Percentiles rank a stretch among this genome's conserved stretches.
These are phyloP conservation scores for Forbesichthys papilliferus DNA, from an alignment of 2,113 vertebrate species.

Conservation along the genomic window DNA sequence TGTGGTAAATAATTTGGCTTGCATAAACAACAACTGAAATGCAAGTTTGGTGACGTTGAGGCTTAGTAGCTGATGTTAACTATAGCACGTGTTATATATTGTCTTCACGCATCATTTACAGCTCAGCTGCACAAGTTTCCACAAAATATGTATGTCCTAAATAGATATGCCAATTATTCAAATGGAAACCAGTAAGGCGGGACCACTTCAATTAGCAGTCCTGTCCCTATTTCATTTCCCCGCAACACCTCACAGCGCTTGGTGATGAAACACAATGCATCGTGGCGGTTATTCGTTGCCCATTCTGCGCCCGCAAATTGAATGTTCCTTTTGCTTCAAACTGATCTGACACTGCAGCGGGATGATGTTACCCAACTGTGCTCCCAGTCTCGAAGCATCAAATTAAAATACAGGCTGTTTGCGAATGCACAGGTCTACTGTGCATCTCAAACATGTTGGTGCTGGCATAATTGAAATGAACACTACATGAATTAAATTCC, in stretches of 20 bases:
- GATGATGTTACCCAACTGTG: slow-evolving; percentile 30
- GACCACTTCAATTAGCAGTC: slow-evolving; percentile 69
- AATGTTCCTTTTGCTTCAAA: slow-evolving; percentile 41
- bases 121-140: slow-evolving; percentile 61
- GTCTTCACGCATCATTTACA: slow-evolving; percentile 58
- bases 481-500: slow-evolving; percentile 46
- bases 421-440: slow-evolving; percentile 34
- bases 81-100: slow-evolving; percentile 26
- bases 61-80: slow-evolving; percentile 26
- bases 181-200: slow-evolving; percentile 68
- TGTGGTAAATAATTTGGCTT: slow-evolving; percentile 12
- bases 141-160: slow-evolving; percentile 67
- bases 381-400: slow-evolving; percentile 37
- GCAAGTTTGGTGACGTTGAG: slow-evolving; percentile 15
- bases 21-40: slow-evolving; percentile 3
- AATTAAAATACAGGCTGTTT: slow-evolving; percentile 46
- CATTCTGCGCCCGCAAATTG: slow-evolving; percentile 41
- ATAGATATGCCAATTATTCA: slow-evolving; percentile 72
- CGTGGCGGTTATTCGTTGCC: slow-evolving; percentile 42
- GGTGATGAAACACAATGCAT: slow-evolving; percentile 52
- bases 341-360: slow-evolving; percentile 43
- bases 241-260: slow-evolving; percentile 65
- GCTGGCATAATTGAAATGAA: slow-evolving; percentile 55
- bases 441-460: slow-evolving; percentile 44
- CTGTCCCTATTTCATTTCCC: slow-evolving; percentile 60